Evolutionary conservation across 2,888 invertebrate species (phyloP).

Genomic region (Diaprepes abbreviatus): DNA sequence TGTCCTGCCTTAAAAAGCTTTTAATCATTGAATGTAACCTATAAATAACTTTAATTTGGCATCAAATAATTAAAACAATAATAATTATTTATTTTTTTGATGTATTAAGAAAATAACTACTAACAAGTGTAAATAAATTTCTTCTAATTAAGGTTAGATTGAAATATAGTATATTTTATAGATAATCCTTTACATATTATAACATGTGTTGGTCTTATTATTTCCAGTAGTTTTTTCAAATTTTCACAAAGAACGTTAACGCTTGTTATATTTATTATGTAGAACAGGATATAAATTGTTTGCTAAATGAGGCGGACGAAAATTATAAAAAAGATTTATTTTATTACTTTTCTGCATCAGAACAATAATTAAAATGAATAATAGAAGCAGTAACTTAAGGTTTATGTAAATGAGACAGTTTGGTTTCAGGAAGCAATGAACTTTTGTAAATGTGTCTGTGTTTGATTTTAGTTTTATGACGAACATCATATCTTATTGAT

Average conservation of each 20-base stretch:
- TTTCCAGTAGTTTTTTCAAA: not conserved
- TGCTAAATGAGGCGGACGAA: constrained; percentile 4
- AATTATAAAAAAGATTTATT: constrained; percentile 14
- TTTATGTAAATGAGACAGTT: constrained; percentile 1
- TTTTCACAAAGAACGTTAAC: not conserved
- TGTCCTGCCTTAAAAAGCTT: too few relatives aligned
- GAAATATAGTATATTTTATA: not conserved
- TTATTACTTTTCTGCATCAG: not conserved
- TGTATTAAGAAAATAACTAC: not conserved
- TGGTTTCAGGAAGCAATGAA: not conserved
- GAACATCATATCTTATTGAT: too few relatives aligned
- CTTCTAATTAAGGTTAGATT: not conserved
- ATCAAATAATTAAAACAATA: too few relatives aligned
- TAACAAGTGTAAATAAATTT: not conserved
- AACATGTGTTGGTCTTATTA: constrained; percentile 8
- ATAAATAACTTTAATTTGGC: too few relatives aligned
- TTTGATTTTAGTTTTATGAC: too few relatives aligned
- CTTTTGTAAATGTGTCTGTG: too few relatives aligned
- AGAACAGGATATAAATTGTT: constrained; percentile 6
- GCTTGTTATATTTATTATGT: constrained; percentile 1
- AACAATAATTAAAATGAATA: constrained; percentile 2
- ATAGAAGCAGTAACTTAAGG: not conserved
- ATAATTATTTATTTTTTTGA: not conserved
- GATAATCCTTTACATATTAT: not conserved
- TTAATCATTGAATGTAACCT: too few relatives aligned